phyloP scores from a whole-genome alignment of 2,797 vertebrate species.

The Sebastes nivosus region DNA sequence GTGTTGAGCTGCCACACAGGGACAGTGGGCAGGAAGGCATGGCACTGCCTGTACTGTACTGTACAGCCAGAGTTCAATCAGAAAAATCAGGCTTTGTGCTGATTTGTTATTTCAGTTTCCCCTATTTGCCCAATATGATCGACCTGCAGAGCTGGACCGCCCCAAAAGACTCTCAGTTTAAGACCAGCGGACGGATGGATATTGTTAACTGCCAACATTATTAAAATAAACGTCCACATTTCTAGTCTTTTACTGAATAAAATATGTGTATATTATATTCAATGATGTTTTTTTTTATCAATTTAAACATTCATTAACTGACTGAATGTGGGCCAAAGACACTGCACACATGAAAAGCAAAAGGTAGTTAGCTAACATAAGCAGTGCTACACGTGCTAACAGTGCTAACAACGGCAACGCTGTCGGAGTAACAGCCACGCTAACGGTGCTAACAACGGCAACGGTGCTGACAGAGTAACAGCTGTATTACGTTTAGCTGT shows the following conservation, averaged over 20 bases:
- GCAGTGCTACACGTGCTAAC: neutral
- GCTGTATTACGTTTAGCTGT: accelerated
- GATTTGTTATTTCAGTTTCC: neutral
- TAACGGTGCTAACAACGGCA: neutral
- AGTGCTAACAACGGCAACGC: neutral
- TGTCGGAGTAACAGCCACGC: neutral
- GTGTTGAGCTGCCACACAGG: neutral
- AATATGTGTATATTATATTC: neutral
- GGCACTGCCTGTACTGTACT: neutral
- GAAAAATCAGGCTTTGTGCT: constrained; percentile 4
- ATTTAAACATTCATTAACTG: neutral
- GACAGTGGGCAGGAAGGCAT: constrained; percentile 26
- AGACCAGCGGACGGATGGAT: accelerated
- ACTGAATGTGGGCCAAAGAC: neutral
- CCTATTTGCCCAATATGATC: neutral
- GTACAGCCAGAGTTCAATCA: constrained; percentile 10
- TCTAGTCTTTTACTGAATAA: neutral
- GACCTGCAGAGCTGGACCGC: neutral
- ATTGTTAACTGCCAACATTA: neutral
- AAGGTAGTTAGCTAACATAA: neutral
- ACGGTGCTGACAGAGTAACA: neutral
- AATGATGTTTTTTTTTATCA: neutral
- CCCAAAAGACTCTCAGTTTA: accelerated
- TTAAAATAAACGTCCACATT: neutral
- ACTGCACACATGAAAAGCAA: neutral